Base-by-base conservation (phyloP, 2,113 vertebrate species). In the Dendrocopos noguchii region DNA sequence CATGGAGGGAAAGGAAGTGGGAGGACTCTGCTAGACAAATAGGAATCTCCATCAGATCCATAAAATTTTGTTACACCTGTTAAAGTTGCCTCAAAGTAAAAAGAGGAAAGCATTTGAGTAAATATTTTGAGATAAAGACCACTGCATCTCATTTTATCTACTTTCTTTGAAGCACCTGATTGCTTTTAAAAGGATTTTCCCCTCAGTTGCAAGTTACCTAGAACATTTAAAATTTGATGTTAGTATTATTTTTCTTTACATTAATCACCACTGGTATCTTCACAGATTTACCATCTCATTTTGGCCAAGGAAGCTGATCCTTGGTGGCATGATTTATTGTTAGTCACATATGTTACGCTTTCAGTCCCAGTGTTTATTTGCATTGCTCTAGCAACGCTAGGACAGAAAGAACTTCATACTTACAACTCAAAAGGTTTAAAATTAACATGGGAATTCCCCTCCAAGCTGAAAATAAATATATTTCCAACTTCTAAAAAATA, bases 361-460 rank as follows among this genome's bases (percentile, higher is more conserved):
- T 80, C 2, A 0, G 22, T 7, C 36, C 28, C 60, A 66, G 6
- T 39, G 21, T 87, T 91, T 93, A 61, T 93, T 92, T 92, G 64
- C 61, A 39, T 44, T 78, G 57, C 67, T 91, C 9, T 27, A 80
- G 66, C 46, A 84, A 66, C 33, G 17, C 9, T 18, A 31, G 42
- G 66, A 34, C 57, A 80, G 65, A 80, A 80, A 6, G 0, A 80
- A 21, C 70, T 72, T 87, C 64, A 80, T n/a, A 84, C 34, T 76
- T 73, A 88, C 82, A 94, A 92, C 42, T 83, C 14, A 9, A 87
- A 89, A 92, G 28, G 47, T 93, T 91, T 96, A 95, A 96, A 94
- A 94, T 89, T 83, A 93, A 80, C 75, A 56, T 1, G 65, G 93
- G 87, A 57, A 95, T 92, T 96, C 90, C 91, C 89, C 87, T 85